Evolutionary conservation across 2,888 invertebrate species (phyloP).

Genomic region (Hydrotaea diabolus): DNA sequence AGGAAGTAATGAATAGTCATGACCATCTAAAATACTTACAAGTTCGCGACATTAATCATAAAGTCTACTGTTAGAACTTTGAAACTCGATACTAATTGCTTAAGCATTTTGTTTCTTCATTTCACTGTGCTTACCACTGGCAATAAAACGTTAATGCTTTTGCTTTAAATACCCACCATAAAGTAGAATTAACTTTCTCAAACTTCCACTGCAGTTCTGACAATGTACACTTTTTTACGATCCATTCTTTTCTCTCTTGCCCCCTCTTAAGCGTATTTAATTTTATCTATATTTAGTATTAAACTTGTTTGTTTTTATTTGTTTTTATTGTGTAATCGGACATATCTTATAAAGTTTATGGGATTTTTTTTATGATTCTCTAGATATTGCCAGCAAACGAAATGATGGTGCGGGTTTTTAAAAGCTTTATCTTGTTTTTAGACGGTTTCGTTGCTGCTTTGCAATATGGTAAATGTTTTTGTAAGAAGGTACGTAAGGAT

Average conservation of each 20-base stretch:
- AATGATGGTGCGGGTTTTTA: neutral
- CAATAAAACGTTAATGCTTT: too few relatives aligned
- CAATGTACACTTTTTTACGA: neutral
- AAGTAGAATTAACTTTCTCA: neutral
- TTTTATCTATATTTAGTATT: neutral
- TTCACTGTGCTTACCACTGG: too few relatives aligned
- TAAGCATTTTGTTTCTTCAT: too few relatives aligned
- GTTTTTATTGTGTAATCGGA: neutral
- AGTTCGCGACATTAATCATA: too few relatives aligned
- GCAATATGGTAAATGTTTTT: too few relatives aligned
- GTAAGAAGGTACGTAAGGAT: too few relatives aligned
- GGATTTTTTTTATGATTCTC: neutral
- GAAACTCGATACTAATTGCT: too few relatives aligned
- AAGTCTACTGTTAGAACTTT: too few relatives aligned
- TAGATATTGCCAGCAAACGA: neutral
- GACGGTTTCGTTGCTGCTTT: too few relatives aligned
- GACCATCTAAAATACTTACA: too few relatives aligned
- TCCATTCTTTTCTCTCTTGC: neutral
- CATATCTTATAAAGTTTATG: conserved; percentile 11
- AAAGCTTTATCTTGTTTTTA: neutral
- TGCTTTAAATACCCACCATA: neutral
- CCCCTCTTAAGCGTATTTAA: neutral
- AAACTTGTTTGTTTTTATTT: neutral
- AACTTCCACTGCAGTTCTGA: neutral
- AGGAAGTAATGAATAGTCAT: too few relatives aligned